Conservation (phyloP, 1,140 invertebrate genomes). For the Drosophila bipectinata region DNA sequence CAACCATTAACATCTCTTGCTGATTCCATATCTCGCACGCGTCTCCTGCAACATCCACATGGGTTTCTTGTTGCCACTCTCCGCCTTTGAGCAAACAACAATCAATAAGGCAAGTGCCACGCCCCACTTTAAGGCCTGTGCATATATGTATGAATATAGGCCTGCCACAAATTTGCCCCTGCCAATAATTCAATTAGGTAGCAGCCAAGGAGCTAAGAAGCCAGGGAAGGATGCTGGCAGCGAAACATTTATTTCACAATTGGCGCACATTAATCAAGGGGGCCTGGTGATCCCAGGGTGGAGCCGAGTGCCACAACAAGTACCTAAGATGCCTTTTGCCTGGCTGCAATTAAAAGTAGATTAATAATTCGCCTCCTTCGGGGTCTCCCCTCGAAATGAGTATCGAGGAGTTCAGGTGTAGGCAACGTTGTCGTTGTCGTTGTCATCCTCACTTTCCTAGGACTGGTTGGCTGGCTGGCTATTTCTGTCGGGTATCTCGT, state of each 20-base stretch:
- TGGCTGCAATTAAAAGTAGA: constrained; percentile 76
- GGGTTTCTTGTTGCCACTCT: constrained; percentile 13
- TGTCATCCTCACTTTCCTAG: constrained; percentile 64
- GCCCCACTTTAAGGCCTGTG: constrained; percentile 10
- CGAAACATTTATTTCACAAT: constrained; percentile 78
- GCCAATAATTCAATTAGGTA: constrained; percentile 80
- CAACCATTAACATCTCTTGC: constrained; percentile 25
- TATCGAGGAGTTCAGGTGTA: constrained; percentile 59
- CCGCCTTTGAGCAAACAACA: constrained; percentile 48
- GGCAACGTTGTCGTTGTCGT: constrained; percentile 51
- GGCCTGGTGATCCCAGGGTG: constrained; percentile 35
- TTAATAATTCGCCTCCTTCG: constrained; percentile 69
- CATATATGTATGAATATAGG: constrained; percentile 37
- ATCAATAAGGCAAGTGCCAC: constrained; percentile 42
- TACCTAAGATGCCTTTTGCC: constrained; percentile 49
- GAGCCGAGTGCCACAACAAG: constrained; percentile 64
- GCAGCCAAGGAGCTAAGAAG: constrained; percentile 10
- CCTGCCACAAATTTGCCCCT: constrained; percentile 72
- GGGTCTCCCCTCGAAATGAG: not conserved
- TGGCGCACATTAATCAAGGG: constrained; percentile 78
- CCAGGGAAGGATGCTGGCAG: constrained; percentile 26
- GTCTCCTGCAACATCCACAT: constrained; percentile 5
- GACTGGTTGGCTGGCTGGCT: not conserved
- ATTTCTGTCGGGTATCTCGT: constrained; percentile 19
- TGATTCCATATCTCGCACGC: constrained; percentile 40